phyloP scores from a whole-genome alignment of 1,140 invertebrate species.

The Gyrodactylus bullatarudis region DNA sequence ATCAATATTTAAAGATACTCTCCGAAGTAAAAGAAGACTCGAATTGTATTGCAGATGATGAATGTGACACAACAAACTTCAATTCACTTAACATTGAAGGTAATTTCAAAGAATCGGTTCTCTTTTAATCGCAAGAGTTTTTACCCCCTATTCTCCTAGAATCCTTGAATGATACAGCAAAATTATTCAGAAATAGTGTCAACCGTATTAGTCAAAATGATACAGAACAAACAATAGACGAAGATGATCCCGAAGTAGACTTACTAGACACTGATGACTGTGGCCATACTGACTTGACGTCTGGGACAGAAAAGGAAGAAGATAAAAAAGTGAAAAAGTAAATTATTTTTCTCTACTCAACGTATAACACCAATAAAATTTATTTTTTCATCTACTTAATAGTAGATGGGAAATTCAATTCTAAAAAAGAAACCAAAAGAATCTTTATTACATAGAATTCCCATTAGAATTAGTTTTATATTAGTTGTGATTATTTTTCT shows the following conservation, averaged over 20 bases:
- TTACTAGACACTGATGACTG: background rate
- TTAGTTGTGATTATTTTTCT: too few relatives aligned
- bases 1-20: background rate
- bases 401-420: too few relatives aligned
- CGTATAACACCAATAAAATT: too few relatives aligned
- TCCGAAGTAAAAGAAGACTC: background rate
- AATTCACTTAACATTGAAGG: background rate
- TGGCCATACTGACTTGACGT: too few relatives aligned
- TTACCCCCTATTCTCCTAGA: background rate
- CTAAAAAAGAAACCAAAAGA: too few relatives aligned
- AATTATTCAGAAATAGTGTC: background rate
- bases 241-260: background rate
- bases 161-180: background rate
- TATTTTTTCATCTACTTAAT: too few relatives aligned
- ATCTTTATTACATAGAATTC: too few relatives aligned
- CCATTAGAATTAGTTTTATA: too few relatives aligned
- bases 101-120: background rate
- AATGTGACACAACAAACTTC: background rate
- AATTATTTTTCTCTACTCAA: too few relatives aligned
- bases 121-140: background rate
- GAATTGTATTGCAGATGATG: background rate
- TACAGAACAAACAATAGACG: background rate
- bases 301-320: too few relatives aligned
- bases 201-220: background rate
- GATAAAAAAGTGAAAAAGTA: too few relatives aligned